phyloP scores from a whole-genome alignment of 2,797 vertebrate genomes.

The Phaenicophaeus curvirostris region DNA sequence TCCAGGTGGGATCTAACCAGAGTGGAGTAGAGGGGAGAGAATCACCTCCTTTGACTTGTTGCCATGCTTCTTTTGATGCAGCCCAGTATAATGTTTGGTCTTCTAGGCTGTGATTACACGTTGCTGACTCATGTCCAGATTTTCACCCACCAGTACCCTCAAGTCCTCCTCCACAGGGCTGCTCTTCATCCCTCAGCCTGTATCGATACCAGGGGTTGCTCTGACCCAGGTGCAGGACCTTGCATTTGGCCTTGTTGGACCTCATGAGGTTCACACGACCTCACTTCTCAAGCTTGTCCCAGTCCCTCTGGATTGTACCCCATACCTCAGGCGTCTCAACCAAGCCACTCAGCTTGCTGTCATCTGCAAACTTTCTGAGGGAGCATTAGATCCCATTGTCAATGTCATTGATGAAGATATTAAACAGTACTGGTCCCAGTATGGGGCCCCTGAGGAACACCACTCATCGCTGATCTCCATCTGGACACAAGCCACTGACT shows the following conservation, averaged over 20 bases:
- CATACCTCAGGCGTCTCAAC: background rate
- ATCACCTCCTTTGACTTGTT: background rate
- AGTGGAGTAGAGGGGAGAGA: accelerated
- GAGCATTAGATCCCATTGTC: too few relatives aligned
- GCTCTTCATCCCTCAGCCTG: background rate
- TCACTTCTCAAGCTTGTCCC: background rate
- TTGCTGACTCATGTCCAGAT: background rate
- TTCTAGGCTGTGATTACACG: background rate
- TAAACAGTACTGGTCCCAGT: background rate
- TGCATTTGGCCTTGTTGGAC: background rate
- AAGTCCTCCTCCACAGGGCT: background rate
- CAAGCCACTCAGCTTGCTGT: background rate
- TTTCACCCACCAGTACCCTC: background rate
- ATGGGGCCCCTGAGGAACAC: background rate
- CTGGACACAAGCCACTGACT: background rate
- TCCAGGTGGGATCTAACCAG: background rate
- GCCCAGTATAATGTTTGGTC: accelerated
- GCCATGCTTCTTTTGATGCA: background rate
- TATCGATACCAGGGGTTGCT: accelerated
- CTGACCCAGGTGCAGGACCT: background rate
- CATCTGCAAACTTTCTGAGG: background rate
- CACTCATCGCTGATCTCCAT: background rate
- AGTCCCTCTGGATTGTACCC: background rate
- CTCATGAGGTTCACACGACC: background rate
- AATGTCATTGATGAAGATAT: background rate